These are phyloP conservation scores for Thecocarcelia acutangulata DNA, from an alignment of 2,888 invertebrate genomes.

Conservation along the genomic window DNA sequence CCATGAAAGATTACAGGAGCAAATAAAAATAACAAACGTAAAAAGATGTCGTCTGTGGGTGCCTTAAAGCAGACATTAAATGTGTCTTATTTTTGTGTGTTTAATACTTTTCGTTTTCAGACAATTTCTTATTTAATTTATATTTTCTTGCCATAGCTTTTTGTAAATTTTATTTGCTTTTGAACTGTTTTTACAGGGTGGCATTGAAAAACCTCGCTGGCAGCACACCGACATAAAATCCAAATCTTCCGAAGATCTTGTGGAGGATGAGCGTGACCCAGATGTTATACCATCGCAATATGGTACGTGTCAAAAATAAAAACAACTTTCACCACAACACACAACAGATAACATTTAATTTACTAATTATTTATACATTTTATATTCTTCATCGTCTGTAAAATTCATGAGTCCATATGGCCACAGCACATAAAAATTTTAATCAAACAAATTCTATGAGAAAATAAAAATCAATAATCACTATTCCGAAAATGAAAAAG, in stretches of 20 bases:
- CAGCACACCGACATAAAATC: constrained; percentile 82
- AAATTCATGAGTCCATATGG: constrained; percentile 5
- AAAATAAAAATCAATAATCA: constrained; percentile 61
- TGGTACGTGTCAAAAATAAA: constrained; percentile 81
- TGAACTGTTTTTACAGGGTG: constrained; percentile 71
- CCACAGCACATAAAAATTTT: constrained; percentile 53
- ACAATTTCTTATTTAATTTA: too few species aligned
- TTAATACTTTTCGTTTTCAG: too few species aligned
- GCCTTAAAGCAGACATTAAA: too few species aligned
- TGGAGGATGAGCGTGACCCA: constrained; percentile 84
- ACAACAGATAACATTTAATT: constrained; percentile 41
- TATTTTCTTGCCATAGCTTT: too few species aligned
- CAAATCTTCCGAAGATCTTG: constrained; percentile 80
- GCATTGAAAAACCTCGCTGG: constrained; percentile 81
- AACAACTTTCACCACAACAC: constrained; percentile 73
- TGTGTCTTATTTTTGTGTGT: too few species aligned
- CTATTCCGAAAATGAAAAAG: constrained; percentile 24
- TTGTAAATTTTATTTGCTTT: neutral
- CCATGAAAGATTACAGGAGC: too few species aligned
- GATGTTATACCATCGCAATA: constrained; percentile 89
- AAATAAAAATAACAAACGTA: too few species aligned
- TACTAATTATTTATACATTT: constrained; percentile 1
- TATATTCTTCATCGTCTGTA: neutral
- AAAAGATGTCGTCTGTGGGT: too few species aligned
- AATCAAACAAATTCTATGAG: constrained; percentile 55